Evolutionary conservation across 2,113 vertebrate species (phyloP).

Genomic region (Eleginops maclovinus): DNA sequence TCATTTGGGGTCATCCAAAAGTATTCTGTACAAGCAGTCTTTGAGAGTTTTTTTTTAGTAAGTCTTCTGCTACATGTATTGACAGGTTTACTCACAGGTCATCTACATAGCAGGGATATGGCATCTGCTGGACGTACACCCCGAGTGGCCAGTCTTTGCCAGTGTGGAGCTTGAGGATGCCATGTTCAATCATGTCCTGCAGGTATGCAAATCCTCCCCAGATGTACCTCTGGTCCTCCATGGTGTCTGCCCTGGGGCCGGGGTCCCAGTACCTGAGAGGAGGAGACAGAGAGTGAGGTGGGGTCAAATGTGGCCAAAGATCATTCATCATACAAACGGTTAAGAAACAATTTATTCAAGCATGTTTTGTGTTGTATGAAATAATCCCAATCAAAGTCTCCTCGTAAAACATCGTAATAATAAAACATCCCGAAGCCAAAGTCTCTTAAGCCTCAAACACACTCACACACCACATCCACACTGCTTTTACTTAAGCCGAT

Average conservation of each 20-base stretch:
- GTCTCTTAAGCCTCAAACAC: conserved; percentile 7
- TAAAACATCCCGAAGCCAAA: conserved; percentile 26
- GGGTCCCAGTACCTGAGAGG: conserved; percentile 95
- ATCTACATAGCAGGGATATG: conserved; percentile 97
- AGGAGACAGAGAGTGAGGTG: not conserved
- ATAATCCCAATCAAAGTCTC: conserved; percentile 24
- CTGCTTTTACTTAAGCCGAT: conserved; percentile 59
- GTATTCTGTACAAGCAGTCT: not conserved
- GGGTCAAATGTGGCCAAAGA: not conserved
- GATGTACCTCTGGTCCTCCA: conserved; percentile 94
- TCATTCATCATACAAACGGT: not conserved
- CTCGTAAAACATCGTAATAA: not conserved
- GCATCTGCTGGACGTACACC: conserved; percentile 97
- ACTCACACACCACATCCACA: conserved; percentile 9
- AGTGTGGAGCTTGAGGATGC: conserved; percentile 91
- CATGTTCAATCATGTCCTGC: conserved; percentile 97
- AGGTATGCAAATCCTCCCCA: conserved; percentile 98
- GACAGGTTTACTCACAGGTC: conserved; percentile 89
- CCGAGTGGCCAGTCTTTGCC: conserved; percentile 86
- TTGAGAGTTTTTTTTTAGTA: not conserved
- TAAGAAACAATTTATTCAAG: not conserved
- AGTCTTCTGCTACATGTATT: not conserved
- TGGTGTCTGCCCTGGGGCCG: conserved; percentile 92
- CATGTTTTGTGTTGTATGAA: conserved; percentile 7
- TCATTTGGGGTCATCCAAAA: not conserved